phyloP scores from a whole-genome alignment of 1,140 invertebrate genomes.

The Cydia fagiglandana region DNA sequence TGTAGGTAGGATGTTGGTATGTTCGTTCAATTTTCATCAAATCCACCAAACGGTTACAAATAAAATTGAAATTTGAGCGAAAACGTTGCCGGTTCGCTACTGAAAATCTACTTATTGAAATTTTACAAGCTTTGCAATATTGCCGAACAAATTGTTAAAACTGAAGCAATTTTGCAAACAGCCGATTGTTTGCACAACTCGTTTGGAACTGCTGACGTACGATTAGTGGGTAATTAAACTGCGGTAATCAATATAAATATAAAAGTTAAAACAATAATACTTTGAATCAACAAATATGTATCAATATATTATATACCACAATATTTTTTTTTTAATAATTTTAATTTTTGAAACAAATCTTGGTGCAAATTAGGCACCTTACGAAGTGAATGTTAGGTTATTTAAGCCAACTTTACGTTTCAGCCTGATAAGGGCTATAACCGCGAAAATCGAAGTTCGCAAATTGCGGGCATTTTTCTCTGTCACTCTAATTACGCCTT shows the following conservation, averaged over 20 bases:
- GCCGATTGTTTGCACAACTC: background rate
- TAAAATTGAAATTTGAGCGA: background rate
- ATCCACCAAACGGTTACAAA: background rate
- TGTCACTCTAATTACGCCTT: too few relatives aligned
- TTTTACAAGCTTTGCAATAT: constrained; percentile 22
- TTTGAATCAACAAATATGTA: too few relatives aligned
- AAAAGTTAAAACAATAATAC: background rate
- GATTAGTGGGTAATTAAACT: constrained; percentile 3
- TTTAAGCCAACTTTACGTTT: background rate
- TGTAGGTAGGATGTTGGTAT: too few relatives aligned
- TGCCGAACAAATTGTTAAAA: constrained; percentile 11
- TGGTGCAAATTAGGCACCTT: background rate
- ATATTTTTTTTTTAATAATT: too few relatives aligned
- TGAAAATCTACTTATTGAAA: background rate
- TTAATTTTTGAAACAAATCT: too few relatives aligned
- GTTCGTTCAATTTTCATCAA: background rate
- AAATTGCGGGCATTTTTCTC: too few relatives aligned
- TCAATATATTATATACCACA: background rate
- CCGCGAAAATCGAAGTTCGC: too few relatives aligned
- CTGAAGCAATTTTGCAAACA: constrained; percentile 8
- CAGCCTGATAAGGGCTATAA: background rate
- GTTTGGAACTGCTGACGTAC: constrained; percentile 19
- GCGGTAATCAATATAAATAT: background rate
- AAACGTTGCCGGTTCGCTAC: background rate
- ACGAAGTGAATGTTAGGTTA: background rate